phyloP scores from a whole-genome alignment of 2,888 invertebrate genomes.

The Anoplius nigerrimus region DNA sequence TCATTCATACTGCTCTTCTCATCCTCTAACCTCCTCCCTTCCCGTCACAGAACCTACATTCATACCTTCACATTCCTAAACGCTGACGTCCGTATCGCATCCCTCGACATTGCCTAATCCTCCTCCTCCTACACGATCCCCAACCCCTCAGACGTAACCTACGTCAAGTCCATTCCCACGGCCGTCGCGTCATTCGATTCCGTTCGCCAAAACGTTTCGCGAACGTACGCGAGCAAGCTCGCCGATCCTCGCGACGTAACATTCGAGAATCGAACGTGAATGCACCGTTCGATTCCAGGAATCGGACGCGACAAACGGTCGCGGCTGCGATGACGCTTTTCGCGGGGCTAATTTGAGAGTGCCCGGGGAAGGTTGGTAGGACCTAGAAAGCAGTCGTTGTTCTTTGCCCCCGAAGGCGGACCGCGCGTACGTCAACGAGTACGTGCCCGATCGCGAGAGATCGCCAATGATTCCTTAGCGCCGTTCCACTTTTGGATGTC shows the following conservation, averaged over 20 bases:
- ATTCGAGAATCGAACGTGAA: neutral
- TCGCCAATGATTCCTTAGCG: neutral
- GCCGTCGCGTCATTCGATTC: too few species aligned
- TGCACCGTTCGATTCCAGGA: neutral
- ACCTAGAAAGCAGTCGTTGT: conserved; percentile 10
- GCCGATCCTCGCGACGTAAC: neutral
- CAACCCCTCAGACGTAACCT: too few species aligned
- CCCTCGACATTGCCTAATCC: too few species aligned
- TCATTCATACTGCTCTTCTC: too few species aligned
- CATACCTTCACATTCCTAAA: too few species aligned
- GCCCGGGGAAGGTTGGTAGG: neutral
- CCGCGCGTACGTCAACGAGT: neutral
- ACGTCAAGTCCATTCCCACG: too few species aligned
- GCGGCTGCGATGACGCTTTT: neutral
- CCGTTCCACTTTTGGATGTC: neutral
- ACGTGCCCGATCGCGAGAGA: neutral
- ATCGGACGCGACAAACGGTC: neutral
- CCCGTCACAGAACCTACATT: too few species aligned
- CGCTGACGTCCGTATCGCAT: too few species aligned
- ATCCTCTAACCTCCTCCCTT: too few species aligned
- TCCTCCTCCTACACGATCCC: too few species aligned
- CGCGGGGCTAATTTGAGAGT: neutral
- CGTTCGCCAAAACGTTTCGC: too few species aligned
- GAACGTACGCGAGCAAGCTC: too few species aligned
- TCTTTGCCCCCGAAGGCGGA: neutral